Percentiles rank a stretch among this genome's conserved stretches.
Conservation (phyloP, 1,140 invertebrate species). For the Lamellibrachia luymesi region DNA sequence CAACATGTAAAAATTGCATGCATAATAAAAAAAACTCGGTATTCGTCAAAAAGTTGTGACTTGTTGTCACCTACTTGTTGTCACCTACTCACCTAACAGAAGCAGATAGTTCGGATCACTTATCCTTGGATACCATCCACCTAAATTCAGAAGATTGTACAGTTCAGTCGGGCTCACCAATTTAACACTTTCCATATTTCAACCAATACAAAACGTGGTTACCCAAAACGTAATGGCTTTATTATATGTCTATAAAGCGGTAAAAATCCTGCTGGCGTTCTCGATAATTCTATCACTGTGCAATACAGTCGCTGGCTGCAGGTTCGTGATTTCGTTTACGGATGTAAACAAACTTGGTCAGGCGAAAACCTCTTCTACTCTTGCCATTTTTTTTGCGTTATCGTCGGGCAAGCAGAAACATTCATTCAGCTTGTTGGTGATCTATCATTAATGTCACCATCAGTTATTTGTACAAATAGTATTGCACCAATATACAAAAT, state of each 20-base stretch:
- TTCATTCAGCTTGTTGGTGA: neutral
- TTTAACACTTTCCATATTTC: slow-evolving; percentile 19
- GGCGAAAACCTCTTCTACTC: neutral
- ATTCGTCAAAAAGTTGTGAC: too few species aligned
- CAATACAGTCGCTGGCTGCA: neutral
- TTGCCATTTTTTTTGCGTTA: neutral
- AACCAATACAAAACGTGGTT: neutral
- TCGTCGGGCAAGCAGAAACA: neutral
- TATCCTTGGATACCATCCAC: slow-evolving; percentile 44
- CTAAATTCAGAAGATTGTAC: slow-evolving; percentile 53
- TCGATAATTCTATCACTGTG: neutral
- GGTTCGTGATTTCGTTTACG: neutral
- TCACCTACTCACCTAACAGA: slow-evolving; percentile 45
- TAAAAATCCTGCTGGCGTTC: too few species aligned
- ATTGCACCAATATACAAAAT: too few species aligned
- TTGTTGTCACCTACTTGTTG: slow-evolving; percentile 25
- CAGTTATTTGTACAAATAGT: too few species aligned
- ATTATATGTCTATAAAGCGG: too few species aligned
- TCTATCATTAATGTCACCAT: neutral
- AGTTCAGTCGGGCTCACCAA: slow-evolving; percentile 46
- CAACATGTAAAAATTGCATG: too few species aligned
- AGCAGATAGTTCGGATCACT: slow-evolving; percentile 53
- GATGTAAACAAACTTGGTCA: neutral
- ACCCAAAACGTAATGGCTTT: too few species aligned
- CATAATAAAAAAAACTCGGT: too few species aligned